Evolutionary conservation across 2,113 vertebrate genomes (phyloP), one percentile per base, ranked within the genome.

Genomic region (Argyrosomus japonicus): DNA sequence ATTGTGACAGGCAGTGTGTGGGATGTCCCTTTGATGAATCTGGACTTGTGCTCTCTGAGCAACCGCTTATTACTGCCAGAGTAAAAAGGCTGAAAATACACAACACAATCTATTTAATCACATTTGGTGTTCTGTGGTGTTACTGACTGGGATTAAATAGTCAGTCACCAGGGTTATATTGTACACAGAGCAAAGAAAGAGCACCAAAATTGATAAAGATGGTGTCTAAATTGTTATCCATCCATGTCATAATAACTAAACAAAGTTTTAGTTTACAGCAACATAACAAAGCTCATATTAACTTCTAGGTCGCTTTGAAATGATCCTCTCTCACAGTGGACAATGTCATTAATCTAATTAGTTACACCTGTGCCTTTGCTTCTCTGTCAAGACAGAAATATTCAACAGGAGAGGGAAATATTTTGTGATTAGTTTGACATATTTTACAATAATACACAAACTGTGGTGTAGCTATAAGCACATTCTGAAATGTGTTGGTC

Each of bases 11-110:
- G 87, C 84, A 92, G 2, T 88, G 88, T 87, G 91, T 92, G 79
- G 90, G 93, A 91, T 84, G 90, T 81, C 82, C 79, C 67, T 92
- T 92, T 91, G 83, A 91, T 91, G 82, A 88, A 89, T 87, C 61
- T 87, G 81, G 83, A 88, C 77, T 75, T 80, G 79, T 84, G 25
- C 89, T 89, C 65, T 79, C 64, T 77, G 63, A 79, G 76, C 71
- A 91, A 83, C 81, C 17, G 65, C 83, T 87, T 85, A 87, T 85
- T 85, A 72, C 45, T 74, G 83, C 40, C 67, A 60, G 72, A 62
- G 56, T 83, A 76, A 84, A 64, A 58, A 69, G 79, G 63, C 82
- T 79, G 60, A 60, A 80, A 88, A 84, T 75, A 69, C 19, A 69
- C 25, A 10, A 47, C 29, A 53, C 25, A 56, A 68, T 78, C 71